Evolutionary conservation across 37 sponge, comb jelly and placozoan species (phyloP).

Genomic region (Agelas oroides): DNA sequence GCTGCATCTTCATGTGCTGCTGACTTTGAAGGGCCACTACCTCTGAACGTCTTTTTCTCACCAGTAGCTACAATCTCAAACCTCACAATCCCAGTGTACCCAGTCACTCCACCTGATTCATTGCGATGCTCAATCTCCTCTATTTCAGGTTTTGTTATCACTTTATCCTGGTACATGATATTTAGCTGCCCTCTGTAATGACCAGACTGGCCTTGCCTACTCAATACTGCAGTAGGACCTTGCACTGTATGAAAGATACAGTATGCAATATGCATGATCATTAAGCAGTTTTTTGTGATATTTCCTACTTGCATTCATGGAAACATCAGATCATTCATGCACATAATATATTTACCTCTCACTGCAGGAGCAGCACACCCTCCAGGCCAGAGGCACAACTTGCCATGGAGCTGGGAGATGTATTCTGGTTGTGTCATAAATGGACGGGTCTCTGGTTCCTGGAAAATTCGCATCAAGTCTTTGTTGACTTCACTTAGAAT

Average conservation of each 20-base stretch:
- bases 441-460: background rate
- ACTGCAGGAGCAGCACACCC: background rate
- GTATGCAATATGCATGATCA: no score
- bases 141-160: background rate
- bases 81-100: no score
- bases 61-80: no score
- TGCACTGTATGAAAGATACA: no score
- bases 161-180: background rate
- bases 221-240: background rate
- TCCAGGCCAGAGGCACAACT: background rate
- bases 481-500: constrained; percentile 21
- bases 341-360: no score
- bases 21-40: background rate
- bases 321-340: no score
- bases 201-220: background rate
- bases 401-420: constrained; percentile 15
- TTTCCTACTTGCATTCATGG: no score
- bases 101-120: background rate
- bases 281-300: no score
- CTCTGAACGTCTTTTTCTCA: background rate
- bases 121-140: background rate
- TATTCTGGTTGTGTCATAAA: constrained; percentile 27
- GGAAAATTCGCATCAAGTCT: constrained; percentile 1
- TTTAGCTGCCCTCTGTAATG: background rate
- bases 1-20: constrained; percentile 29